Percentiles rank a stretch among this genome's conserved stretches.
Evolutionary conservation across 2,888 invertebrate genomes (phyloP).

Genomic region (Osedax fenrisi): DNA sequence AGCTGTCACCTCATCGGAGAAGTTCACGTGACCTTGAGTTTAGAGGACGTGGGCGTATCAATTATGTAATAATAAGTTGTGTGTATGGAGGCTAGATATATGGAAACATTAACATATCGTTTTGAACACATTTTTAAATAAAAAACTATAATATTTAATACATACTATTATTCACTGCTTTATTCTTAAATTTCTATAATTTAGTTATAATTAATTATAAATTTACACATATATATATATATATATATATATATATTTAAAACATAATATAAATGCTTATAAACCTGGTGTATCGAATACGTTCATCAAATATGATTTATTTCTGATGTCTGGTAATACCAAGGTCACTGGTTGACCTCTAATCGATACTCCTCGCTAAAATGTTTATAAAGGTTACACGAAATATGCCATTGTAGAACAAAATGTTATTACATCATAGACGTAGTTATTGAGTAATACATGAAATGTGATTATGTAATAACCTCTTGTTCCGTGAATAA

Average conservation of each 20-base stretch:
- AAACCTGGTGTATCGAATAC: constrained; percentile 77
- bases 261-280: too few species aligned
- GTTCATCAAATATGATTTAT: constrained; percentile 90
- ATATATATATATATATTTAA: too few species aligned
- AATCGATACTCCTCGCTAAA: constrained; percentile 83
- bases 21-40: constrained; percentile 83
- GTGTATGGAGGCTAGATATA: too few species aligned
- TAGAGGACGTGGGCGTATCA: too few species aligned
- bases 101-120: too few species aligned
- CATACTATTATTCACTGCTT: too few species aligned
- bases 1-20: constrained; percentile 95
- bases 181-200: too few species aligned
- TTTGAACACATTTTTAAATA: too few species aligned
- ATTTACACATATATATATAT: too few species aligned
- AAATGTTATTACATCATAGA: neutral
- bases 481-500: constrained; percentile 77
- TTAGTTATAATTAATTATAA: too few species aligned
- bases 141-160: too few species aligned
- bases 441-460: neutral
- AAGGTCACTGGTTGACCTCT: constrained; percentile 89
- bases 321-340: constrained; percentile 78
- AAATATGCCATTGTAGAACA: neutral
- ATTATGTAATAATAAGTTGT: too few species aligned
- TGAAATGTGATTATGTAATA: neutral
- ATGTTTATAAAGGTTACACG: neutral